Percentiles rank a stretch among this genome's conserved stretches.
phyloP scores from a whole-genome alignment of 1,140 invertebrate genomes.

The Lutraria rhynchaena region DNA sequence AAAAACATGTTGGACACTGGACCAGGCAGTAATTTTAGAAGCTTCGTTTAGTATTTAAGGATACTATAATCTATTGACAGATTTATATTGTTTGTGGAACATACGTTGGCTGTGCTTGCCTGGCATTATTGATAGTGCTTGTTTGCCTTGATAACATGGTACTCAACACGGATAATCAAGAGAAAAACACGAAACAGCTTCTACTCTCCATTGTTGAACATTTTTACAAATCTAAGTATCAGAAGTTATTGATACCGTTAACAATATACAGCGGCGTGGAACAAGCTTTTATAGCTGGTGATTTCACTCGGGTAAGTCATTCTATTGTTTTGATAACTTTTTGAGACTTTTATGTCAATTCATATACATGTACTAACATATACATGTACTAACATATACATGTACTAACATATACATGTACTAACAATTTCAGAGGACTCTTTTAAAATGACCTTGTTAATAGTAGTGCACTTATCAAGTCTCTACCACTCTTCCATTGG shows the following conservation, averaged over 20 bases:
- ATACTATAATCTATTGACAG: too few species aligned
- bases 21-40: too few species aligned
- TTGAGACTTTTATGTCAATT: too few species aligned
- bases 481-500: too few species aligned
- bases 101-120: conserved; percentile 91
- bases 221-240: conserved; percentile 88
- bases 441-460: too few species aligned
- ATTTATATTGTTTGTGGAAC: conserved; percentile 90
- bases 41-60: too few species aligned
- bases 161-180: conserved; percentile 1
- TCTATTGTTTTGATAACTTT: background rate
- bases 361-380: too few species aligned
- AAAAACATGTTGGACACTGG: too few species aligned
- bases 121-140: conserved; percentile 92
- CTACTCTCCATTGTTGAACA: conserved; percentile 93
- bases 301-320: conserved; percentile 91
- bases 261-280: conserved; percentile 98
- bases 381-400: too few species aligned
- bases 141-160: conserved; percentile 89
- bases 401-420: too few species aligned
- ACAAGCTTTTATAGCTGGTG: conserved; percentile 96
- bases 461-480: too few species aligned
- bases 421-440: too few species aligned
- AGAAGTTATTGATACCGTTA: conserved; percentile 95
- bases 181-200: conserved; percentile 84